Conservation (phyloP, 2,888 invertebrate genomes). For the Caenorhabditis afra region DNA sequence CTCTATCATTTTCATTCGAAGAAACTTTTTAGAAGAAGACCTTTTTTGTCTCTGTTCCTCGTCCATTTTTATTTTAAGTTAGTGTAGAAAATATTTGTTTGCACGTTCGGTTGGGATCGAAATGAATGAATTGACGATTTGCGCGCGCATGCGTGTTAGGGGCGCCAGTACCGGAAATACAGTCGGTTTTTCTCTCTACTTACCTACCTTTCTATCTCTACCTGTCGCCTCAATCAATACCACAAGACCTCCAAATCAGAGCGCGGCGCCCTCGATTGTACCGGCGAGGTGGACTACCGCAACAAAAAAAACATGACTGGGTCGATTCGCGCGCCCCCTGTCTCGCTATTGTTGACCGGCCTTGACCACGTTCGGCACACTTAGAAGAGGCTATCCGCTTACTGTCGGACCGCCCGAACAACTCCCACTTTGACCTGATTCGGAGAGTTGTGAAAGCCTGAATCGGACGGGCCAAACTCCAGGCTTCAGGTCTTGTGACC, state of each 20-base stretch:
- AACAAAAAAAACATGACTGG: slow-evolving; percentile 43
- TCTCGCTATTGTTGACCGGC: slow-evolving; percentile 26
- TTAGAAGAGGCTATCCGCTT: slow-evolving; percentile 48
- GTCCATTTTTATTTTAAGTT: slow-evolving; percentile 37
- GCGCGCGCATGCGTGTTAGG: background rate
- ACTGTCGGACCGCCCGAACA: slow-evolving; percentile 10
- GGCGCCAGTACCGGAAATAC: background rate
- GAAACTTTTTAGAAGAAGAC: slow-evolving; percentile 33
- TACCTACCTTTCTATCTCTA: no score
- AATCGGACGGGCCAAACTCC: no score
- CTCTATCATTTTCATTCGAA: slow-evolving; percentile 26
- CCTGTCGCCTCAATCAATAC: background rate
- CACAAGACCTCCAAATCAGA: background rate
- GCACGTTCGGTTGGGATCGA: slow-evolving; percentile 30
- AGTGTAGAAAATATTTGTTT: slow-evolving; percentile 49
- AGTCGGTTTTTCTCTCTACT: background rate
- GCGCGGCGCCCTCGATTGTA: background rate
- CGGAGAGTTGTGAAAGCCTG: no score
- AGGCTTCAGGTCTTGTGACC: background rate
- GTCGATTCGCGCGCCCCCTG: slow-evolving; percentile 14
- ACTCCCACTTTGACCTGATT: background rate
- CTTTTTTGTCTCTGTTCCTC: slow-evolving; percentile 31
- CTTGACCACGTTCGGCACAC: slow-evolving; percentile 56
- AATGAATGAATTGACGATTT: slow-evolving; percentile 58
- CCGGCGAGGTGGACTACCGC: background rate